Evolutionary conservation across 1,140 invertebrate genomes (phyloP), one percentile per base, ranked within the genome.

Genomic region (Drosophila kurseongensis): DNA sequence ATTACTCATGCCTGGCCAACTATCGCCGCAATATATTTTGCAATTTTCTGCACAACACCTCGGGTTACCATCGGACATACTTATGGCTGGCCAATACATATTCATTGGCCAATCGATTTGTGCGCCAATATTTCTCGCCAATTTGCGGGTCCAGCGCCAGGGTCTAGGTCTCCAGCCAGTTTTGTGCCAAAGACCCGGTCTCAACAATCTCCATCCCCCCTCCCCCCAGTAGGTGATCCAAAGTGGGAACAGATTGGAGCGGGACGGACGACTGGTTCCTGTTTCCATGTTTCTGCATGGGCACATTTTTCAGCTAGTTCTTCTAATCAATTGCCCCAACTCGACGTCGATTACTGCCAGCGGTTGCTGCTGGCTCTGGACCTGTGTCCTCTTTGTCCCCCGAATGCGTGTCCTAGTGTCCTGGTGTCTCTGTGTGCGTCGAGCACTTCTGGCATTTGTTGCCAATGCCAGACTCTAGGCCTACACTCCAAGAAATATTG

Each of bases 101-200:
- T 79, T 86, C 85, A 86, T 86, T 86, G 86, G 83, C 83, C 82
- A 78, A 82, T 78, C 82, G 82, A 86, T 86, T 86, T 86, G 83
- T 75, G 78, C 52, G 75, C 83, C 63, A 82, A 78, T 86, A 75
- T 79, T 84, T 83, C 72, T 67, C 58, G 80, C 57, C 80, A 75
- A 72, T 82, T 78, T 67, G 79, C 69, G 72, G 61, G 38, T 16
- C 59, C 63, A 76, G 74, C 63, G 66, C 65, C 65, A 69, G 67
- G 68, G 51, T 71, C 52, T 71, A 68, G 42, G 65, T 71, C 67
- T 71, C 65, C 67, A 68, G 66, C 72, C 61, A 80, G 47, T 48
- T 73, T 56, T 16, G 35, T 54, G 38, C 36, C 54, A 56, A 32
- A 40, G 41, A 47, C n/a, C 47, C 27, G 65, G 47, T 29, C 65